Conservation (phyloP, 2,797 vertebrate genomes). For the Xyrichtys novacula region DNA sequence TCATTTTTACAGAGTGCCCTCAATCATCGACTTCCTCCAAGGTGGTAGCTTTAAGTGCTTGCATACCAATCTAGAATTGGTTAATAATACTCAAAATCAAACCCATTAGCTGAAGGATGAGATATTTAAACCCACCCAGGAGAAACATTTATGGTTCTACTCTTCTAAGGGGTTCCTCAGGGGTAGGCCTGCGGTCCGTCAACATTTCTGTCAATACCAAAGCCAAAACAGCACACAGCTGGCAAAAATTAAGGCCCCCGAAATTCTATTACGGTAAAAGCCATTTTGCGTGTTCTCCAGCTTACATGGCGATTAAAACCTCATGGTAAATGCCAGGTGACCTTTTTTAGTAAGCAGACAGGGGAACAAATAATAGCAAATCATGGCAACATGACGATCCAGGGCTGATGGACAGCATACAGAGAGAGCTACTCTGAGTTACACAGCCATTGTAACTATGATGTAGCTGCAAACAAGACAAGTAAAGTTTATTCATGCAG, state of each 20-base stretch:
- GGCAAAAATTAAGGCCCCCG: slow-evolving; percentile 89
- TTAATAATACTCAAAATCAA: slow-evolving; percentile 60
- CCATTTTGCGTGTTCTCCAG: slow-evolving; percentile 89
- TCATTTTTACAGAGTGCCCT: slow-evolving; percentile 44
- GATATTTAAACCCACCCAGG: slow-evolving; percentile 72
- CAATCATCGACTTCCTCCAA: slow-evolving; percentile 42
- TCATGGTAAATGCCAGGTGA: slow-evolving; percentile 83
- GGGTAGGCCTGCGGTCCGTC: slow-evolving; percentile 75
- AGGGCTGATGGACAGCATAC: slow-evolving; percentile 50
- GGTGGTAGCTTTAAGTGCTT: slow-evolving; percentile 51
- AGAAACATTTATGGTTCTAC: slow-evolving; percentile 63
- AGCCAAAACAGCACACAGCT: slow-evolving; percentile 87
- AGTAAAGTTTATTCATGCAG: slow-evolving; percentile 66
- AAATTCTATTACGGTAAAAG: slow-evolving; percentile 93
- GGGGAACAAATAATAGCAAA: slow-evolving; percentile 76
- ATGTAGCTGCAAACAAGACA: slow-evolving; percentile 63
- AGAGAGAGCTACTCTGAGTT: slow-evolving; percentile 42
- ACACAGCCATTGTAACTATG: slow-evolving; percentile 43
- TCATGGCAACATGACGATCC: slow-evolving; percentile 59
- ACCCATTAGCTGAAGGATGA: slow-evolving; percentile 57
- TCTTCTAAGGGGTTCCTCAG: slow-evolving; percentile 66
- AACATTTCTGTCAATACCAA: slow-evolving; percentile 79
- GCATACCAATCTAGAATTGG: slow-evolving; percentile 45
- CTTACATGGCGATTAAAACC: slow-evolving; percentile 83
- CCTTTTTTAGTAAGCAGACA: slow-evolving; percentile 75